Percentiles rank a stretch among this genome's conserved stretches.
Conservation (phyloP, 2,113 vertebrate species). For the Penelope pileata region DNA sequence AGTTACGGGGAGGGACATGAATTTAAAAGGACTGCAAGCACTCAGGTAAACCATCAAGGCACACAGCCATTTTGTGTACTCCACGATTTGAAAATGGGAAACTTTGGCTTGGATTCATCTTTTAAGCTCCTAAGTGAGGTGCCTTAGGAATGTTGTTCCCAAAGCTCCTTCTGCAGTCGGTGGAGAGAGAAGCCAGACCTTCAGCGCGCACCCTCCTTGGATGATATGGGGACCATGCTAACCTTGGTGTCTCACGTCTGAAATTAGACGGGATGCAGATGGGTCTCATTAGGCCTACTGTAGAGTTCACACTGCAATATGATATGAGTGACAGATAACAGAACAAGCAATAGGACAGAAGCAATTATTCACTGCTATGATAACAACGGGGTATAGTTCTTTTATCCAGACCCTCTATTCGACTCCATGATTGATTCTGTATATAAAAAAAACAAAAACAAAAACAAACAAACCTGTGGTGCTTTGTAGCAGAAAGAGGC, state of each 20-base stretch:
- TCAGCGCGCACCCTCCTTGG: neutral
- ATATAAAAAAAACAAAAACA: neutral
- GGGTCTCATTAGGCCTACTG: accelerated
- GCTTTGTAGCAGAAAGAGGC: neutral
- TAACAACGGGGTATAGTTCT: neutral
- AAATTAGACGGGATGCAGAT: neutral
- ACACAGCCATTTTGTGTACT: neutral
- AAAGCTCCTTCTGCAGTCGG: neutral
- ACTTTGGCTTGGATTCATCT: neutral
- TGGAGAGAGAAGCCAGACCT: neutral
- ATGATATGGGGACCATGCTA: neutral
- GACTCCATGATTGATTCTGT: neutral
- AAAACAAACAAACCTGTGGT: neutral
- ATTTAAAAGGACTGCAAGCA: neutral
- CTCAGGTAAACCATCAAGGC: neutral
- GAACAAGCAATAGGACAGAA: neutral
- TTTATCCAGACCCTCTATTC: neutral
- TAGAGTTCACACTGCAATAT: neutral
- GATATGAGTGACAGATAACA: neutral
- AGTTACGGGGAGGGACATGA: neutral
- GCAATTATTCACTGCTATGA: neutral
- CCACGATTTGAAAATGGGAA: neutral
- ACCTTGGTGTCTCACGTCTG: neutral
- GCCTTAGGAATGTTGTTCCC: neutral
- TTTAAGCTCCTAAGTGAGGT: neutral